Conservation (phyloP, 2,888 invertebrate genomes). For the Gymnocheta viridis region DNA sequence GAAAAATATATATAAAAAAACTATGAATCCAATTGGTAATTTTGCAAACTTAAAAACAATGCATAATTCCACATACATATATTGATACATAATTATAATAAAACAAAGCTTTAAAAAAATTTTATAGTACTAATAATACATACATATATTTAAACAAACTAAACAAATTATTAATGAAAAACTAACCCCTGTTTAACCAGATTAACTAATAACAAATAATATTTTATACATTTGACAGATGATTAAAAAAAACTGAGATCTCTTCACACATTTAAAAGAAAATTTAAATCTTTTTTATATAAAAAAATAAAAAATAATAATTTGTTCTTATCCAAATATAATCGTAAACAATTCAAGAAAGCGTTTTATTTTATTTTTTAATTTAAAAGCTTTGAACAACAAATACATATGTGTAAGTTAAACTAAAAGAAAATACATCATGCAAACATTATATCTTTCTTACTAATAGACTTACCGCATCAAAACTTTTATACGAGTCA, state of each 20-base stretch:
- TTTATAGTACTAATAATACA: slow-evolving; percentile 42
- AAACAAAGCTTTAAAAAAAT: slow-evolving; percentile 62
- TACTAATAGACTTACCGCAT: too few species aligned
- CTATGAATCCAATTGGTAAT: slow-evolving; percentile 13
- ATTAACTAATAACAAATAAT: slow-evolving; percentile 34
- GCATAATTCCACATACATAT: slow-evolving; percentile 22
- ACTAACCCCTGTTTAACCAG: slow-evolving; percentile 30
- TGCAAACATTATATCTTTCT: too few species aligned
- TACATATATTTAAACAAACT: slow-evolving; percentile 17
- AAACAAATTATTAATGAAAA: background rate
- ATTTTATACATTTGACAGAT: slow-evolving; percentile 60
- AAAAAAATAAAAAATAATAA: slow-evolving; percentile 38
- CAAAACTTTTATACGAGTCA: too few species aligned
- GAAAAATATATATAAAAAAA: background rate
- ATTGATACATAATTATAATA: slow-evolving; percentile 36
- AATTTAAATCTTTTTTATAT: slow-evolving; percentile 36
- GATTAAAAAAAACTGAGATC: background rate
- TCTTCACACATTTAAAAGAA: slow-evolving; percentile 31
- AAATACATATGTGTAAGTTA: background rate
- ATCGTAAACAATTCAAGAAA: slow-evolving; percentile 27
- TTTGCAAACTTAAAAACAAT: slow-evolving; percentile 21
- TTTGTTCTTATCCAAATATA: slow-evolving; percentile 62
- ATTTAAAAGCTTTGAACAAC: background rate
- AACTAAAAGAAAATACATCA: background rate
- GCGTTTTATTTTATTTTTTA: slow-evolving; percentile 36